Conservation (phyloP, 2,113 vertebrate genomes). For the Cranoglanis bouderius region DNA sequence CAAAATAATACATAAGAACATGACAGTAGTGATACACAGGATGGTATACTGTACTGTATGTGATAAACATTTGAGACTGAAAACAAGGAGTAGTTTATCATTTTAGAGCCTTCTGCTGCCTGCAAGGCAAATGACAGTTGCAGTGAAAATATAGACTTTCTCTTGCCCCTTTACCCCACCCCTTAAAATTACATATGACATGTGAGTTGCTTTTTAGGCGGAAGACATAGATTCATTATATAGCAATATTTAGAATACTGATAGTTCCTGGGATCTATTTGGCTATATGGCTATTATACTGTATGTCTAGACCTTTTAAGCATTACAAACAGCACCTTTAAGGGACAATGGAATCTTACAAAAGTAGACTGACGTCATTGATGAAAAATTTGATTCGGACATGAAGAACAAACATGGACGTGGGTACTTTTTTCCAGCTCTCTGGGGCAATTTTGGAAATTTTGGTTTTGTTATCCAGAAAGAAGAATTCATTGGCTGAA, state of each 20-base stretch:
- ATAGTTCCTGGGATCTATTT: background rate
- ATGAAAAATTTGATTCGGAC: conserved; percentile 88
- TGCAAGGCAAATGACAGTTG: background rate
- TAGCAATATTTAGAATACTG: background rate
- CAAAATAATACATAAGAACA: background rate
- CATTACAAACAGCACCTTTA: background rate
- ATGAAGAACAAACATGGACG: conserved; percentile 79
- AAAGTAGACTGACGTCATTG: conserved; percentile 75
- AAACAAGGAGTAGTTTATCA: background rate
- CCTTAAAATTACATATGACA: background rate
- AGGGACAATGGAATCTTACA: conserved; percentile 74
- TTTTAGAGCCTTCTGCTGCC: background rate
- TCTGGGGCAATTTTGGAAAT: conserved; percentile 86
- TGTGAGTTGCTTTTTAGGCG: background rate
- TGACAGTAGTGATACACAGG: background rate
- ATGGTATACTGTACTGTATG: background rate
- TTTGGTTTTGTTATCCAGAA: conserved; percentile 84
- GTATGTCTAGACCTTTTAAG: background rate
- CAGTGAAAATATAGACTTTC: background rate
- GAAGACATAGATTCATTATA: background rate
- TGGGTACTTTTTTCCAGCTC: conserved; percentile 84
- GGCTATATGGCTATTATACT: background rate
- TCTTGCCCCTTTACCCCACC: background rate
- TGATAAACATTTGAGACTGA: background rate
- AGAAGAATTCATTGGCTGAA: conserved; percentile 88